Conservation (phyloP, 2,113 vertebrate genomes). For the Gopherus flavomarginatus region DNA sequence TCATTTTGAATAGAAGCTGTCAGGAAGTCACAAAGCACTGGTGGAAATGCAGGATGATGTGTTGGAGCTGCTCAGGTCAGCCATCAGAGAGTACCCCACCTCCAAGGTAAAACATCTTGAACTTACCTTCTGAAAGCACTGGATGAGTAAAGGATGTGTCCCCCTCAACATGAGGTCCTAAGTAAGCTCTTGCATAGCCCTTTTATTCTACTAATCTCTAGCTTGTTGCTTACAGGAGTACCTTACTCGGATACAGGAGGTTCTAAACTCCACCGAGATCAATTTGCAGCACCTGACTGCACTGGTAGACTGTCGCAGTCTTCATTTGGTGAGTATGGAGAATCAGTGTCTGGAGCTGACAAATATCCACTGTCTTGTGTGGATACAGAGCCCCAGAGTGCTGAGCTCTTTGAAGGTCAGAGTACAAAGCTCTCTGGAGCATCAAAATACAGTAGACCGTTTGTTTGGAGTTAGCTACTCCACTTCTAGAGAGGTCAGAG, state of each 20-base stretch:
- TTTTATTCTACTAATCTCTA: neutral
- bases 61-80: slow-evolving; percentile 86
- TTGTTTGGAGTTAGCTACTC: neutral
- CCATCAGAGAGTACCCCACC: slow-evolving; percentile 84
- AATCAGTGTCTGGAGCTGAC: neutral
- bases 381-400: neutral
- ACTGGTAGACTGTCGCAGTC: slow-evolving; percentile 96
- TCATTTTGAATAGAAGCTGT: slow-evolving; percentile 89
- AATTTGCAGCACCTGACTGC: slow-evolving; percentile 96
- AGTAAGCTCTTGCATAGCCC: neutral
- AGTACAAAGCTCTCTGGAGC: neutral
- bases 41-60: slow-evolving; percentile 98
- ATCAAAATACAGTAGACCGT: neutral
- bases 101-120: slow-evolving; percentile 83
- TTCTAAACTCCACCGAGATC: slow-evolving; percentile 93
- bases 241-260: slow-evolving; percentile 89
- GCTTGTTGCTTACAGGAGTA: slow-evolving; percentile 80
- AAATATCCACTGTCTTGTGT: neutral
- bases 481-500: neutral
- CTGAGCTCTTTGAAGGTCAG: neutral
- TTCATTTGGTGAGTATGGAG: slow-evolving; percentile 91
- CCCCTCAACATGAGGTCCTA: neutral
- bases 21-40: slow-evolving; percentile 95
- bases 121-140: too few relatives aligned
- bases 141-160: neutral